Conservation (phyloP, 2,888 invertebrate species). For the Corbicula japonica region DNA sequence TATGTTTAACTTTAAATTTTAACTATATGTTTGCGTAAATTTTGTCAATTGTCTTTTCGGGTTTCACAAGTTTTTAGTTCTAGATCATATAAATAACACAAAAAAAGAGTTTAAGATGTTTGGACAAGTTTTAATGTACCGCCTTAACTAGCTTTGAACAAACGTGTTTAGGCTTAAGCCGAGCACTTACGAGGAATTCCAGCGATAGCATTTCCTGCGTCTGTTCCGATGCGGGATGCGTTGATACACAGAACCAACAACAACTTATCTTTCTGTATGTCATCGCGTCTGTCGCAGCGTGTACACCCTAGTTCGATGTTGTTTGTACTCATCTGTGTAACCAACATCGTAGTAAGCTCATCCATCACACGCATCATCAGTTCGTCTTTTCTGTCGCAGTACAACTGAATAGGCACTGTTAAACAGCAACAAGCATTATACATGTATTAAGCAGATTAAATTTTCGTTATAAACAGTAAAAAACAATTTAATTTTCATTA, state of each 20-base stretch:
- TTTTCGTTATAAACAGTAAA: no score
- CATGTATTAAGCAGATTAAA: no score
- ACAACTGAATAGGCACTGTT: conserved; percentile 34
- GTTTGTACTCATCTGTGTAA: conserved; percentile 10
- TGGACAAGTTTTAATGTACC: not conserved
- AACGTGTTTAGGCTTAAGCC: not conserved
- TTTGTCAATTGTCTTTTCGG: not conserved
- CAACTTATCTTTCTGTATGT: conserved; percentile 29
- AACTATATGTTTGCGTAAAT: not conserved
- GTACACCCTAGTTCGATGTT: not conserved
- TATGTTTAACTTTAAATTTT: not conserved
- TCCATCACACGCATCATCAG: conserved; percentile 12
- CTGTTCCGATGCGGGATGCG: conserved; percentile 71
- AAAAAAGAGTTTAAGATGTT: not conserved
- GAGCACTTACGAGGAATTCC: conserved; percentile 21
- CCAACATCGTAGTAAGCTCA: conserved; percentile 30
- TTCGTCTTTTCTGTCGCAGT: conserved; percentile 34
- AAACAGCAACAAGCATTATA: no score
- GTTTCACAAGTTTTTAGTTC: not conserved
- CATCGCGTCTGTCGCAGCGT: conserved; percentile 8
- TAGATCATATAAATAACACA: not conserved
- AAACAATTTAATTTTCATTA: no score
- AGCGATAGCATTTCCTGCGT: conserved; percentile 64
- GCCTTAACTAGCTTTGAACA: not conserved
- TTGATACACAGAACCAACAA: conserved; percentile 67